Evolutionary conservation across 2,888 invertebrate species (phyloP), one percentile per base, ranked within the genome.

Genomic region (Globia sparganii): DNA sequence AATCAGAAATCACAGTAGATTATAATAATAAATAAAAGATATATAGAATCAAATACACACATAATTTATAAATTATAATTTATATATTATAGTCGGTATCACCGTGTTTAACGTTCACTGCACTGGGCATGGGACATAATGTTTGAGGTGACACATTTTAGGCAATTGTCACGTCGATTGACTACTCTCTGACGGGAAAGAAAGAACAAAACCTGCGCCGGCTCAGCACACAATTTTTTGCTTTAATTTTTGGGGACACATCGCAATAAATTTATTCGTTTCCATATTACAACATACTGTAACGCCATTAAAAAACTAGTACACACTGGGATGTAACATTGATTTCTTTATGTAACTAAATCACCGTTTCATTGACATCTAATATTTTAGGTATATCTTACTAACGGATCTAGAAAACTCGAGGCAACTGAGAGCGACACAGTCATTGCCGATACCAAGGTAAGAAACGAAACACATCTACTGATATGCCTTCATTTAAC

Each of bases 381-480:
- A 78, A 78, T 72, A 87, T 89, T 87, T 79, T 87, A 87, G 87
- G 86, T 87, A 79, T 78, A 85, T 95, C 72, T 91, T 95, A 85
- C 94, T 95, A 89, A 92, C 94, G 85, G 95, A 95, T 80, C 91
- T 94, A 76, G 97, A 96, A 83, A 94, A 95, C 82, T 93, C 95
- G 53, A 93, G 96, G 88, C 94, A 95, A 77, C 89, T 97, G 62
- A 92, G 97, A 86, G 94, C 96, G 3, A 97, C 97, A 34, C 96
- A 95, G 82, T 97, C 97, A 18, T 89, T 97, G 77, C 97, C 97
- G 25, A 94, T 96, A 80, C 91, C 86, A 67, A 88, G 88, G 88
- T 88, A 83, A 64, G 68, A 43, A 28, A 49, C 8, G 21, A 43
- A 43, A 65, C 21, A 28, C 28, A 46, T 40, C 2, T 59, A 31